Percentiles rank a stretch among this genome's conserved stretches.
Evolutionary conservation across 2,113 vertebrate genomes (phyloP).

Genomic region (Atlantisia rogersi): DNA sequence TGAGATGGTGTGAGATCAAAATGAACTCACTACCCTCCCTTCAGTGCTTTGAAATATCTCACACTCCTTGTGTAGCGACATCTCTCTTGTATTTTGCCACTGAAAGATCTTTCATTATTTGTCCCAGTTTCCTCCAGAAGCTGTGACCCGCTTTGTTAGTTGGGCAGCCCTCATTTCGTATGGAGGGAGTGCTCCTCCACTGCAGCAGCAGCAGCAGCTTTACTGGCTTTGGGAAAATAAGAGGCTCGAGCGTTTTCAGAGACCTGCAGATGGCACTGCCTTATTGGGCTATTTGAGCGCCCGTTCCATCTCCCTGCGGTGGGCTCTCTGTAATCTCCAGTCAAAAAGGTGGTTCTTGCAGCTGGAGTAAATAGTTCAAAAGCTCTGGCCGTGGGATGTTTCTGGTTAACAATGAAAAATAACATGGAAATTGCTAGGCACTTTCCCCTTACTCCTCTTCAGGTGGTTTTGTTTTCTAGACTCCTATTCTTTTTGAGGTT

Average conservation of each 20-base stretch:
- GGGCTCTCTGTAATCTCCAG: neutral
- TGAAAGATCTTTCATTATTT: neutral
- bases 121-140: neutral
- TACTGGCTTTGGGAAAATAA: neutral
- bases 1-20: neutral
- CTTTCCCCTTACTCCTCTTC: neutral
- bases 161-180: neutral
- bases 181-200: neutral
- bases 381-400: neutral
- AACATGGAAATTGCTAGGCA: neutral
- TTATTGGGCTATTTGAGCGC: neutral
- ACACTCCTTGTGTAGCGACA: neutral
- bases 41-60: neutral
- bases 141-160: neutral
- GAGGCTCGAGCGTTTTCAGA: neutral
- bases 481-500: neutral
- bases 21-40: neutral
- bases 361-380: neutral
- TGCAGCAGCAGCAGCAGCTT: neutral
- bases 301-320: accelerated
- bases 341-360: neutral
- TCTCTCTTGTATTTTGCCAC: neutral
- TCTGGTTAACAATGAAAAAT: neutral
- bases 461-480: neutral
- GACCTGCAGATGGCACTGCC: slow-evolving; percentile 49